phyloP scores from a whole-genome alignment of 2,888 invertebrate species.

The Barypeithes pellucidus region DNA sequence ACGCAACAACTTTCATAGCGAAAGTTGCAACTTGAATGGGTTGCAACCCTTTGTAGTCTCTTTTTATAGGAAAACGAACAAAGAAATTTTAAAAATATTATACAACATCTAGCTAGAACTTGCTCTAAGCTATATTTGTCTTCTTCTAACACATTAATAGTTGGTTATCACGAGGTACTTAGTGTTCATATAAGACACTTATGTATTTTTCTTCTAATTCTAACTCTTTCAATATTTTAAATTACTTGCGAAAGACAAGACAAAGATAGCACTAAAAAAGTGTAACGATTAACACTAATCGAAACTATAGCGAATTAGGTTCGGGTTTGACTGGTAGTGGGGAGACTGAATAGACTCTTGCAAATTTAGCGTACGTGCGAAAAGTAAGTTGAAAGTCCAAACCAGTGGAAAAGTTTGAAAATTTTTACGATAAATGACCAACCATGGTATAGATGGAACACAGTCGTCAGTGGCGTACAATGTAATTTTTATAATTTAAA shows the following conservation, averaged over 20 bases:
- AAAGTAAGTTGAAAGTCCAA: slow-evolving; percentile 2
- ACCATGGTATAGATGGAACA: background rate
- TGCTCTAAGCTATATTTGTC: background rate
- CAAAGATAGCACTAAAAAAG: background rate
- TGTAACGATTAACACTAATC: background rate
- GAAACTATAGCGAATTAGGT: background rate
- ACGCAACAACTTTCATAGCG: slow-evolving; percentile 10
- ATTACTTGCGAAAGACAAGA: too few species aligned
- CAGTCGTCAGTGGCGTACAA: slow-evolving; percentile 4
- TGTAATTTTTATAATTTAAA: background rate
- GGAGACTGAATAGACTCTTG: background rate
- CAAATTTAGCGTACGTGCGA: background rate
- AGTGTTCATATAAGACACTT: background rate
- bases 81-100: background rate
- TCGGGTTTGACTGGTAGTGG: background rate
- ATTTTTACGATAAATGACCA: background rate
- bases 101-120: background rate
- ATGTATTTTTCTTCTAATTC: background rate
- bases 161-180: background rate
- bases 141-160: background rate
- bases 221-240: background rate
- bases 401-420: background rate
- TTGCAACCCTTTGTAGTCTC: background rate
- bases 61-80: background rate
- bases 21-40: slow-evolving; percentile 5